Evolutionary conservation across 2,888 invertebrate species (phyloP).

Genomic region (Philaethria dido): DNA sequence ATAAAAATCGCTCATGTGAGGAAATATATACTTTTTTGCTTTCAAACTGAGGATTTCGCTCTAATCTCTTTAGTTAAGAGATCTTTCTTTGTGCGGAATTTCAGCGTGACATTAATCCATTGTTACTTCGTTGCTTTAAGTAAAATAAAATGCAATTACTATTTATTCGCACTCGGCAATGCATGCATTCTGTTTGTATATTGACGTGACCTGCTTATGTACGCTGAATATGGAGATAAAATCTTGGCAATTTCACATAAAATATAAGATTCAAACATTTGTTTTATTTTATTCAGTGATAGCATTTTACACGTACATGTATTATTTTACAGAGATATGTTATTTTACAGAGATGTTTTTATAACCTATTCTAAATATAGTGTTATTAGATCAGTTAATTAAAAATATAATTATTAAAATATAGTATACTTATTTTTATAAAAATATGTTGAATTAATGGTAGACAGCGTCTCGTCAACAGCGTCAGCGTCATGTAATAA

Average conservation of each 20-base stretch:
- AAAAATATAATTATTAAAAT: too few species aligned
- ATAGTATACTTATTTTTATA: too few species aligned
- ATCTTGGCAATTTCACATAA: slow-evolving; percentile 7
- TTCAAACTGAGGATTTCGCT: slow-evolving; percentile 20
- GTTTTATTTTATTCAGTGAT: slow-evolving; percentile 5
- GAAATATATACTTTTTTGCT: slow-evolving; percentile 27
- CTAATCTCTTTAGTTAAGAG: slow-evolving; percentile 34
- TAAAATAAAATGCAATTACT: slow-evolving; percentile 37
- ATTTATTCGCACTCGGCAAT: slow-evolving; percentile 20
- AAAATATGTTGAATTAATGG: too few species aligned
- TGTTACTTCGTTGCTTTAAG: slow-evolving; percentile 32
- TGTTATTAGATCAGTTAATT: too few species aligned
- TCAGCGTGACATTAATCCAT: slow-evolving; percentile 33
- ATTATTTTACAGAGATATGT: not conserved
- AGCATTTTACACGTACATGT: not conserved
- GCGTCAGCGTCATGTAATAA: too few species aligned
- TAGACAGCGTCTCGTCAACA: too few species aligned
- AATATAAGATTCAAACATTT: not conserved
- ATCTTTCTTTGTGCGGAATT: slow-evolving; percentile 29
- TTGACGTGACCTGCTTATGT: slow-evolving; percentile 24
- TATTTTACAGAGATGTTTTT: not conserved
- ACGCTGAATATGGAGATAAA: slow-evolving; percentile 12
- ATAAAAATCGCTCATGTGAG: slow-evolving; percentile 18
- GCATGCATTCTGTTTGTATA: slow-evolving; percentile 13
- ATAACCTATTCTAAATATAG: not conserved